Evolutionary conservation across 2,888 invertebrate species (phyloP), one percentile per base, ranked within the genome.

Genomic region (Selenia dentaria): DNA sequence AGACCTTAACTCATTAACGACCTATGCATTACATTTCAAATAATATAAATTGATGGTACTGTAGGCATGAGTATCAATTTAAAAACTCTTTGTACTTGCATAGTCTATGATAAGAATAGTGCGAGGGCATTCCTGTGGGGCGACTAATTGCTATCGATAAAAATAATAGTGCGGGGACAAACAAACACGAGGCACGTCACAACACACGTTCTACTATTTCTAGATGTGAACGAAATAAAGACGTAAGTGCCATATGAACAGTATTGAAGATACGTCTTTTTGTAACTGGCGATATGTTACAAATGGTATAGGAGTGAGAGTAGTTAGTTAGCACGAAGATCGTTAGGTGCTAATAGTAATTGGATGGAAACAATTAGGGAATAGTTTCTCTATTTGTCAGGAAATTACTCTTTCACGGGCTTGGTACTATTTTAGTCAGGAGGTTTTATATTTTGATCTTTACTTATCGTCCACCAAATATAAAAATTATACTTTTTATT

Each of bases 71-170:
- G 25, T 55, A 50, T 52, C 43, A 43, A 22, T 54, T 53, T 59
- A 57, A 38, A 53, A 60, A 51, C 52, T 55, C 37, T 54, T 46
- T 58, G 51, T 54, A 59, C 41, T 56, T 46, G 49, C 54, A 36
- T 60, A 53, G 53, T 67, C 64, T 62, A 64, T 62, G 59, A 49
- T 46, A 49, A 47, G 42, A 52, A 55, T 53, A 56, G 51, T 61
- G 59, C 59, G 56, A 48, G 57, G 57, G 53, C 57, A 56, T 54
- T 59, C 58, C 62, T 44, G 43, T 43, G 51, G 55, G 50, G 60
- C 49, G 45, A 59, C 59, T 74, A 74, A 72, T 72, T 72, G 68
- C 62, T 62, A 44, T 58, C 59, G 64, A 60, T 72, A 64, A 57
- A 57, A 59, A 32, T 33, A 47, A 40, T 41, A 48, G 47, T 38